Conservation (phyloP, 1,140 invertebrate species). For the Nebria ingens region DNA sequence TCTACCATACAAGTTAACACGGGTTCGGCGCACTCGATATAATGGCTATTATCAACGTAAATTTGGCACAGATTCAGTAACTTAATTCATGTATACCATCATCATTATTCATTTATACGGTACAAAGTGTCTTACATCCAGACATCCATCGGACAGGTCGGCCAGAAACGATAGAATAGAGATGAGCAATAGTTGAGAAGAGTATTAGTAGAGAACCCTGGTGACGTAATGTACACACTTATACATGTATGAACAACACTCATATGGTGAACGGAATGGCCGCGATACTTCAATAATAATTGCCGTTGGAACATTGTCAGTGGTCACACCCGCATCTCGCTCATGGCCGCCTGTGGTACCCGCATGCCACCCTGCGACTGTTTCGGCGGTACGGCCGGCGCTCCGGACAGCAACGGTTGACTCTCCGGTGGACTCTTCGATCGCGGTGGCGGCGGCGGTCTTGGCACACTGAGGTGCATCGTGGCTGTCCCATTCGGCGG, state of each 20-base stretch:
- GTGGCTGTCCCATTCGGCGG: slow-evolving; percentile 43
- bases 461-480: slow-evolving; percentile 43
- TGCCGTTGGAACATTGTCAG: slow-evolving; percentile 11
- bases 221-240: slow-evolving; percentile 5
- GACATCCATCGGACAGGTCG: not conserved
- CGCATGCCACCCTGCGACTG: slow-evolving; percentile 33
- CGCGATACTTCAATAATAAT: not conserved
- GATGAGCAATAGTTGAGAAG: slow-evolving; percentile 6
- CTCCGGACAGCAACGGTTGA: slow-evolving; percentile 40
- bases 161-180: slow-evolving; percentile 1
- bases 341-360: slow-evolving; percentile 63
- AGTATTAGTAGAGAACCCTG: slow-evolving; percentile 3
- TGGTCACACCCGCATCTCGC: slow-evolving; percentile 78
- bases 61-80: slow-evolving; percentile 9
- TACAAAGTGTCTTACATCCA: slow-evolving; percentile 2
- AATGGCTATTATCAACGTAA: slow-evolving; percentile 1
- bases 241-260: slow-evolving; percentile 5
- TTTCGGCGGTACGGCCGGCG: slow-evolving; percentile 27
- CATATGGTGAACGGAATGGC: not conserved
- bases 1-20: not conserved
- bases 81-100: not conserved
- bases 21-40: slow-evolving; percentile 5
- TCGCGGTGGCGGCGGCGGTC: slow-evolving; percentile 44
- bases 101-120: not conserved
- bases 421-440: slow-evolving; percentile 45